These are phyloP conservation scores for Zaprionus taronus DNA, from an alignment of 1,140 invertebrate species.

Conservation along the genomic window DNA sequence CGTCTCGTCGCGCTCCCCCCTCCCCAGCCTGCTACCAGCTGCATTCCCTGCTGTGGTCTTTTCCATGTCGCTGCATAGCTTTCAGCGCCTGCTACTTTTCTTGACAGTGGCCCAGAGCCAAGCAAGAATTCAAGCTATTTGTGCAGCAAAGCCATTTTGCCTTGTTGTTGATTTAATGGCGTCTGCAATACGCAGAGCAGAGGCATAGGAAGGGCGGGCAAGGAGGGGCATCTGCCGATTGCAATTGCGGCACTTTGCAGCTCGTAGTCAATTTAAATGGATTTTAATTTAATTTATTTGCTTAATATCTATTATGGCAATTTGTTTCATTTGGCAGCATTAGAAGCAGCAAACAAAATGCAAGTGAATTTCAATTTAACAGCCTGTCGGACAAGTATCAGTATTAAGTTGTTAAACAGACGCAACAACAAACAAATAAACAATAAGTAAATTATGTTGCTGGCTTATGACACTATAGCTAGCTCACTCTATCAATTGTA, in stretches of 20 bases:
- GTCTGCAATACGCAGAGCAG: conserved; percentile 11
- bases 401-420: conserved; percentile 15
- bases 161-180: conserved; percentile 68
- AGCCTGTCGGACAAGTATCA: conserved; percentile 4
- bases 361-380: conserved; percentile 21
- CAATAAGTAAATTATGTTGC: background rate
- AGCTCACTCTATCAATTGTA: background rate
- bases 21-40: background rate
- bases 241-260: conserved; percentile 26
- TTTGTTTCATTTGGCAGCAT: conserved; percentile 44
- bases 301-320: conserved; percentile 37
- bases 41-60: conserved; percentile 71
- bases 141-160: conserved; percentile 53
- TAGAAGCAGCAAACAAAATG: conserved; percentile 50
- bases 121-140: conserved; percentile 59
- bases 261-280: conserved; percentile 46
- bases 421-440: background rate
- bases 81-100: conserved; percentile 67
- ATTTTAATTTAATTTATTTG: conserved; percentile 49
- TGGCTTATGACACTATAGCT: background rate
- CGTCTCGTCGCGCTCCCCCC: conserved; percentile 20
- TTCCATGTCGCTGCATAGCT: conserved; percentile 78
- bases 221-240: background rate
- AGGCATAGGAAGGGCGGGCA: background rate
- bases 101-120: conserved; percentile 49